Evolutionary conservation across 2,113 vertebrate species (phyloP), one percentile per base, ranked within the genome.

Genomic region (Procavia capensis): DNA sequence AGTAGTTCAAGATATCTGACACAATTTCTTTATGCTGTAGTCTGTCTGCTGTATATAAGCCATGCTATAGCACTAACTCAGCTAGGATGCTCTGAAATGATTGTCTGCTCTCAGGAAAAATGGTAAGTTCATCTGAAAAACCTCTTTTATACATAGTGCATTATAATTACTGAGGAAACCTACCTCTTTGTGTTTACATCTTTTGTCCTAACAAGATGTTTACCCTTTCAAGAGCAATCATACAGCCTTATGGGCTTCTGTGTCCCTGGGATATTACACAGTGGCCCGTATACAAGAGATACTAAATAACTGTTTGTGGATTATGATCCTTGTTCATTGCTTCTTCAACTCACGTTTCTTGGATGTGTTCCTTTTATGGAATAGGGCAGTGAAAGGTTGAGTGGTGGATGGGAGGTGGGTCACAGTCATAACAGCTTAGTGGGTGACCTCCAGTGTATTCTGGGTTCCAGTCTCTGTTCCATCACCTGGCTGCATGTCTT

Each of bases 21-120:
- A 9, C 47, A 0, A 6, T 47, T 70, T 83, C 74, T 39, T 25
- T n/a, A 10, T 19, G 36, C 34, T 75, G 0, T 10, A 27, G 36
- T 57, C 0, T 43, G 1, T 20, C 14, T 24, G 16, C 1, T 14
- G 1, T 9, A 5, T 22, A 1, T 1, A 2, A 4, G 6, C 24
- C 6, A 27, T 2, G 5, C 5, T 4, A 1, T 19, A 19, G 39
- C 19, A 25, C 11, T 13, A 6, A 17, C 34, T 83, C 83, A 43
- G 43, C 5, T 9, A 61, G 19, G 25, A 27, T 24, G 34, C 14
- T 22, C 16, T 43, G 64, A 85, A 34, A 70, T 54, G 20, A 59
- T 2, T 5, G 57, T 47, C 3, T 54, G 45, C 50, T 78, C 82
- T 16, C 27, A 34, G 78, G 93, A 57, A 34, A 14, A 59, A 2